Evolutionary conservation across 1,140 invertebrate genomes (phyloP), one percentile per base, ranked within the genome.

Genomic region (Polypedilum pembai): DNA sequence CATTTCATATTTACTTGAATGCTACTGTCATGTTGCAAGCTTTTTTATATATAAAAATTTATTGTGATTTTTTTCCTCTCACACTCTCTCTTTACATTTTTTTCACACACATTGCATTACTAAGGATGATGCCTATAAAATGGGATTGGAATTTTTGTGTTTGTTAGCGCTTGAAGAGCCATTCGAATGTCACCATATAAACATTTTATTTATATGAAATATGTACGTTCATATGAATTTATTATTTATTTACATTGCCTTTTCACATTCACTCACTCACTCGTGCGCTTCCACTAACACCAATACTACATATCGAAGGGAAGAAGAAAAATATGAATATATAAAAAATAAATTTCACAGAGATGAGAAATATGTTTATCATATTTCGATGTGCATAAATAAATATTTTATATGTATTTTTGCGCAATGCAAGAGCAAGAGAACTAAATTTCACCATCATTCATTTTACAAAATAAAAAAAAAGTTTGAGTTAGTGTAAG

Each of bases 181-280:
- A 56, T 56, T 56, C 45, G 45, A 56, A 33, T 56, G 45, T 56
- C 45, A 56, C 45, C 10, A 56, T 56, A 56, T 8, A 56, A 33
- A 15, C 45, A 56, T 20, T 69, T 21, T 69, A 20, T 69, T 69
- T 20, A 20, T 69, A 7, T 69, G 65, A 69, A 69, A 69, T 20
- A 20, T 66, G 45, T 17, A 56, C 3, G n/a, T 56, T 56, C n/a
- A 8, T 56, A 17, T 56, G 65, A 66, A 66, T 18, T 17, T 69
- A 69, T 69, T 20, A 69, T 69, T 69, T 69, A 69, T 20, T 69
- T 20, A 21, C 17, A 69, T 69, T 20, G 17, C 20, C 65, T 18
- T n/a, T n/a, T n/a, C n/a, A n/a, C n/a, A n/a, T n/a, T 20, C 65
- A 20, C 20, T 56, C 12, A 15, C 45, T 56, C 24, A 33, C 24